These are phyloP conservation scores for Chrosomus eos DNA, from an alignment of 2,797 vertebrate species.

Conservation along the genomic window DNA sequence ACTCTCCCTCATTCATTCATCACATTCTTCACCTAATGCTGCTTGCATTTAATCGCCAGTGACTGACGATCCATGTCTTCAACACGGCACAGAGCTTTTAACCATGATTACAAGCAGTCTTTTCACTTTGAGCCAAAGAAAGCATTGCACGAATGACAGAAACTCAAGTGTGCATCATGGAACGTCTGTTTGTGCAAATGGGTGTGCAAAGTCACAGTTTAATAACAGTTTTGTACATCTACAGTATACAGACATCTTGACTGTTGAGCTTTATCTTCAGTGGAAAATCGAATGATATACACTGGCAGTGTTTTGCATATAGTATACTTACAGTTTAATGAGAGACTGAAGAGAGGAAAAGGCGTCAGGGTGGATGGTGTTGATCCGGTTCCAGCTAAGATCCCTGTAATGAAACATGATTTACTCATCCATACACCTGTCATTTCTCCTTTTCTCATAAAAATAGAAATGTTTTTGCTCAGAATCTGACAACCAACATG, in stretches of 20 bases:
- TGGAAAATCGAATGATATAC: not conserved
- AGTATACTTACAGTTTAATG: conserved; percentile 89
- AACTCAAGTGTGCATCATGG: conserved; percentile 16
- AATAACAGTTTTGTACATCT: not conserved
- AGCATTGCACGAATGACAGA: conserved; percentile 6
- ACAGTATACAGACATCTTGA: not conserved
- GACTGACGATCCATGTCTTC: conserved; percentile 30
- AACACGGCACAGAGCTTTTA: not conserved
- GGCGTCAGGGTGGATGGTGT: conserved; percentile 87
- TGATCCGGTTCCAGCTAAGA: conserved; percentile 90
- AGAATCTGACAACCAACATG: not conserved
- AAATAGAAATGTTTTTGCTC: not conserved
- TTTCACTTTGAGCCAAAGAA: conserved; percentile 17
- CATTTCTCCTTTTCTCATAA: not conserved
- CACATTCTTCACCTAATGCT: conserved; percentile 30
- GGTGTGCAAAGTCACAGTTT: conserved; percentile 4
- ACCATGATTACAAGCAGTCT: conserved; percentile 8
- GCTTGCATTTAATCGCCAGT: conserved; percentile 35
- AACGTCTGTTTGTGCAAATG: conserved; percentile 28
- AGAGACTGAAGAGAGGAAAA: conserved; percentile 87
- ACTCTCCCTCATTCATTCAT: conserved; percentile 27
- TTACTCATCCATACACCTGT: not conserved
- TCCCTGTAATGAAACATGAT: conserved; percentile 75
- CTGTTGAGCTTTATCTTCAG: not conserved
- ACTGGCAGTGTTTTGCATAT: not conserved